These are phyloP conservation scores for Ooceraea biroi DNA, from an alignment of 1,140 invertebrate species.

Conservation along the genomic window DNA sequence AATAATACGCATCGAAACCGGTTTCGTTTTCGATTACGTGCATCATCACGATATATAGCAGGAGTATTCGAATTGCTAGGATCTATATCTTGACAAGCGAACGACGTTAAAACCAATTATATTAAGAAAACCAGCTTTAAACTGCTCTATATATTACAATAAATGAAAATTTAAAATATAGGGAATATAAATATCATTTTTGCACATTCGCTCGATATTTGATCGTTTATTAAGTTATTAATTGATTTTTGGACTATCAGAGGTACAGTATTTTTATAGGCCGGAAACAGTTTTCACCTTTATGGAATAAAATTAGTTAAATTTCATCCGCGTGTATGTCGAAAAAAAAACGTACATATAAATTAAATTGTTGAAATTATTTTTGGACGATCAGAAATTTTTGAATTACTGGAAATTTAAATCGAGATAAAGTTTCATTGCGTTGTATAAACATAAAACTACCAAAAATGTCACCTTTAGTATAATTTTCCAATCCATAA, in stretches of 20 bases:
- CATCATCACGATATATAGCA: conserved; percentile 54
- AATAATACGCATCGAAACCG: conserved; percentile 69
- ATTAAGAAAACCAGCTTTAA: not conserved
- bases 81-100: conserved; percentile 54
- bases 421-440: not conserved
- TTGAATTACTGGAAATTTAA: not conserved
- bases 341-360: not conserved
- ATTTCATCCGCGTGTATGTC: not conserved
- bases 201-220: not conserved
- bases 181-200: not conserved
- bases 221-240: conserved; percentile 23
- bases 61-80: conserved; percentile 60
- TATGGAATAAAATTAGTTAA: conserved; percentile 6
- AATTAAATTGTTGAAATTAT: conserved; percentile 34
- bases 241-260: not conserved
- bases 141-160: too few species aligned
- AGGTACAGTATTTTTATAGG: not conserved
- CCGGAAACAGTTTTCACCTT: not conserved
- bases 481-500: not conserved
- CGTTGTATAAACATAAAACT: too few species aligned
- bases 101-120: conserved; percentile 19
- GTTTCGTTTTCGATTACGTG: conserved; percentile 72
- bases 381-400: not conserved
- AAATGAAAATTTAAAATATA: too few species aligned
- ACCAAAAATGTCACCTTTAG: not conserved